Percentiles rank a stretch among this genome's conserved stretches.
Conservation (phyloP, 2,888 invertebrate species). For the Drosophila ustulata region DNA sequence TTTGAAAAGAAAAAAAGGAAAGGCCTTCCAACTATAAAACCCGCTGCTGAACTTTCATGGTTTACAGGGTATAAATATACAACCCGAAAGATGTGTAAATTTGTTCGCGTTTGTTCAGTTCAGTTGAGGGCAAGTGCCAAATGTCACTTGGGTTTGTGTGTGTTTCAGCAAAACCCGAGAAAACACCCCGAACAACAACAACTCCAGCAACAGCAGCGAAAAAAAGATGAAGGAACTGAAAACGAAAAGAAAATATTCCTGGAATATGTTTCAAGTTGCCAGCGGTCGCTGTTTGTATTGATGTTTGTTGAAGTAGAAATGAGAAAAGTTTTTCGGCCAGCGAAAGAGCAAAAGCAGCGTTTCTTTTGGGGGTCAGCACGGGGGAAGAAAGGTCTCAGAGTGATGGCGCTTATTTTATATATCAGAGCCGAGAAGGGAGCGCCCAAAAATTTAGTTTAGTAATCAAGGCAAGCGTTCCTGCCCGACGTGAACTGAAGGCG, state of each 20-base stretch:
- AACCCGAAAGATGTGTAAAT: constrained; percentile 75
- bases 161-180: constrained; percentile 22
- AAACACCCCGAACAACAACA: constrained; percentile 8
- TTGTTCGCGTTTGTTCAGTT: constrained; percentile 51
- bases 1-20: no score
- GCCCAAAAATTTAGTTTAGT: constrained; percentile 72
- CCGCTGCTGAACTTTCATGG: background rate
- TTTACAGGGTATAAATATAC: constrained; percentile 20
- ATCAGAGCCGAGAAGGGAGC: constrained; percentile 18
- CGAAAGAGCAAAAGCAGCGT: constrained; percentile 34
- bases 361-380: constrained; percentile 8
- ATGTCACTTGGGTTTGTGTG: constrained; percentile 68
- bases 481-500: constrained; percentile 10
- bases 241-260: constrained; percentile 22
- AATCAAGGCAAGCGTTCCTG: constrained; percentile 64
- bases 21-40: background rate
- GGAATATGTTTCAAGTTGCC: constrained; percentile 58
- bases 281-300: constrained; percentile 68
- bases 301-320: constrained; percentile 78
- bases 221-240: constrained; percentile 24
- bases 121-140: constrained; percentile 69
- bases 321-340: constrained; percentile 76
- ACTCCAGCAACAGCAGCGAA: constrained; percentile 19
- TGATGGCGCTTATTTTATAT: constrained; percentile 68
- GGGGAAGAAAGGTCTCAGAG: constrained; percentile 17